Evolutionary conservation across 2,113 vertebrate genomes (phyloP).

Genomic region (Aythya baeri): DNA sequence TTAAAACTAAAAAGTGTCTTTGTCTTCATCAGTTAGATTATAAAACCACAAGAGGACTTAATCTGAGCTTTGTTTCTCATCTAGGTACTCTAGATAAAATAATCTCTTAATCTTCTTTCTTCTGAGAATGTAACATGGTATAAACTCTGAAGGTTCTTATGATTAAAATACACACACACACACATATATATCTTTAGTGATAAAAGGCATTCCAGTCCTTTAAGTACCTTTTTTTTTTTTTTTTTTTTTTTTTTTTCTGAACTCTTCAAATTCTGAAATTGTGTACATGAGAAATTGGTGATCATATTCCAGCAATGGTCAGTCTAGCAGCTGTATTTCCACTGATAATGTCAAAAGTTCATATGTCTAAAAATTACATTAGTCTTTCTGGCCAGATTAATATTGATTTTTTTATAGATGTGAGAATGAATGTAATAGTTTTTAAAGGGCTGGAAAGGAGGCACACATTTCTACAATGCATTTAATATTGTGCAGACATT

Average conservation of each 20-base stretch:
- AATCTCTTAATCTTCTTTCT: not conserved
- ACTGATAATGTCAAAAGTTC: not conserved
- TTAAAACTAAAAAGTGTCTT: not conserved
- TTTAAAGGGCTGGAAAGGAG: not conserved
- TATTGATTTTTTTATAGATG: too few species aligned
- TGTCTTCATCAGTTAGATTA: not conserved
- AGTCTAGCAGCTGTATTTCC: not conserved
- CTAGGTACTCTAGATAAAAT: not conserved
- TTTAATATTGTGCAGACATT: not conserved
- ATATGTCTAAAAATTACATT: not conserved
- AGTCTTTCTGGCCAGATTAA: not conserved
- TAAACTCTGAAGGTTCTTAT: not conserved
- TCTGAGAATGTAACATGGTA: not conserved
- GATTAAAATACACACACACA: too few species aligned
- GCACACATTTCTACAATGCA: not conserved
- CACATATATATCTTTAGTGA: too few species aligned
- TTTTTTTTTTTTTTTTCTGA: not conserved
- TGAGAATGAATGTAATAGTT: not conserved
- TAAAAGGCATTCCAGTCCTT: not conserved
- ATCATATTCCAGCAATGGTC: not conserved
- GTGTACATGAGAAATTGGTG: not conserved
- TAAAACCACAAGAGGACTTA: not conserved
- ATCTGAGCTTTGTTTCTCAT: not conserved
- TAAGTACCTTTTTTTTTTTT: not conserved
- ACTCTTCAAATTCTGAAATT: not conserved